A percentile compares a stretch with the other conserved stretches of the same genome.
These are phyloP conservation scores for Ostrea edulis DNA, from an alignment of 1,140 invertebrate genomes.

Conservation along the genomic window DNA sequence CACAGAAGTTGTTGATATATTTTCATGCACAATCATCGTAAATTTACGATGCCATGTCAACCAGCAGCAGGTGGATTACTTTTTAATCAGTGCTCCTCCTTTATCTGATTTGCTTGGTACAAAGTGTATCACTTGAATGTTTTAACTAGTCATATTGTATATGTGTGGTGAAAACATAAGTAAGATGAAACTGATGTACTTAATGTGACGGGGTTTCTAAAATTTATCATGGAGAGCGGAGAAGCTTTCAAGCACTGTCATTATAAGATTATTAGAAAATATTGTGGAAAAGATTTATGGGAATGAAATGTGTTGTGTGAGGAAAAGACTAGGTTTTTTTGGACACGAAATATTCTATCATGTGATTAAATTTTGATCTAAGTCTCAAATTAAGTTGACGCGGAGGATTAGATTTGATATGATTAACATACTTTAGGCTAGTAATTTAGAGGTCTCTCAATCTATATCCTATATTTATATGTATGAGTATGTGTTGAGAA, in stretches of 20 bases:
- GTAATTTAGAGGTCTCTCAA: slow-evolving; percentile 15
- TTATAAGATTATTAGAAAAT: slow-evolving; percentile 16
- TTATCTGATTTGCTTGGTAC: slow-evolving; percentile 24
- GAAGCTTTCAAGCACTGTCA: slow-evolving; percentile 32
- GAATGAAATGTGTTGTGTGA: slow-evolving; percentile 7
- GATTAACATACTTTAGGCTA: slow-evolving; percentile 21
- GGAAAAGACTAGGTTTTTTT: slow-evolving; percentile 7
- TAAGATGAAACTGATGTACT: slow-evolving; percentile 37
- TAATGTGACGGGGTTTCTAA: slow-evolving; percentile 11
- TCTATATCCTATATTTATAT: not conserved
- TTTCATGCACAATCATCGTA: not conserved
- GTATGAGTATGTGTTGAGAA: not conserved
- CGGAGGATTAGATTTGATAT: not conserved
- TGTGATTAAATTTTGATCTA: slow-evolving; percentile 32
- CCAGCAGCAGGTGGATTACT: not conserved
- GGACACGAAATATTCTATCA: not conserved
- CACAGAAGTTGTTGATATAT: not conserved
- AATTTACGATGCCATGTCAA: not conserved
- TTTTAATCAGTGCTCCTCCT: slow-evolving; percentile 12
- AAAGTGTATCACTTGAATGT: slow-evolving; percentile 34
- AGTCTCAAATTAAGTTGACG: not conserved
- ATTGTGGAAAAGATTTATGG: slow-evolving; percentile 18
- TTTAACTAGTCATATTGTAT: slow-evolving; percentile 13
- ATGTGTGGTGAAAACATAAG: not conserved
- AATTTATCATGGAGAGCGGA: slow-evolving; percentile 2